Conservation (phyloP, 1,140 invertebrate genomes). For the Mizuhopecten yessoensis region DNA sequence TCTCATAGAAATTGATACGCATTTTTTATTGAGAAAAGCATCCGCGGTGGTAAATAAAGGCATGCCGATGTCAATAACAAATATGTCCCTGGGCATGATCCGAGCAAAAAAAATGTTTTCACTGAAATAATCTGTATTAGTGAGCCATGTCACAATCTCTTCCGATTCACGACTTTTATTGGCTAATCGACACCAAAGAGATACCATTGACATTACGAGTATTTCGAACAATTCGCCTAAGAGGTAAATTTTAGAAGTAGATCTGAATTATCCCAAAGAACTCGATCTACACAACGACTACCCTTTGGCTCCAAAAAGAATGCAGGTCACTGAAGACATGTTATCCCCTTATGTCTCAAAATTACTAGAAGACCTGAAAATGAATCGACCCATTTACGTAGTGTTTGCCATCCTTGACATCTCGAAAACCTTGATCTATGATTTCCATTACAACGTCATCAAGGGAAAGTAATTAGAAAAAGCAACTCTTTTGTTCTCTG, state of each 20-base stretch:
- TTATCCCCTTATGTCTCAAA: background rate
- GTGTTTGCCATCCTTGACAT: constrained; percentile 73
- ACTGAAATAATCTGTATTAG: constrained; percentile 77
- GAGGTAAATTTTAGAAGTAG: constrained; percentile 85
- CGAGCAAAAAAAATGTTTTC: constrained; percentile 68
- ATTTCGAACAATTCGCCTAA: background rate
- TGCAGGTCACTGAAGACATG: constrained; percentile 48
- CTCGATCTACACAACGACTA: constrained; percentile 85
- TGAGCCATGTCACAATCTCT: constrained; percentile 65
- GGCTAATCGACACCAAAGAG: constrained; percentile 60
- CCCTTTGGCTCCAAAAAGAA: constrained; percentile 83
- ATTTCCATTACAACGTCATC: constrained; percentile 58
- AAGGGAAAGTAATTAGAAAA: too few relatives aligned
- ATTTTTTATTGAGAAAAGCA: constrained; percentile 50
- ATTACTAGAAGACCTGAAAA: constrained; percentile 27
- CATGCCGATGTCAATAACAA: constrained; percentile 47
- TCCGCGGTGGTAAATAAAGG: constrained; percentile 42
- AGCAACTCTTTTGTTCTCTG: too few relatives aligned
- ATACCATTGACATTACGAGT: background rate
- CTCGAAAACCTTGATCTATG: constrained; percentile 71
- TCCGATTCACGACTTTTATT: constrained; percentile 76
- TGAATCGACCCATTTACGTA: constrained; percentile 70
- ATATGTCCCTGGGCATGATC: constrained; percentile 61
- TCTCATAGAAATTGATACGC: constrained; percentile 46
- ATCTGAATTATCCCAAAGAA: constrained; percentile 76